Conservation (phyloP, 2,797 vertebrate species). For the Sebastes steindachneri region DNA sequence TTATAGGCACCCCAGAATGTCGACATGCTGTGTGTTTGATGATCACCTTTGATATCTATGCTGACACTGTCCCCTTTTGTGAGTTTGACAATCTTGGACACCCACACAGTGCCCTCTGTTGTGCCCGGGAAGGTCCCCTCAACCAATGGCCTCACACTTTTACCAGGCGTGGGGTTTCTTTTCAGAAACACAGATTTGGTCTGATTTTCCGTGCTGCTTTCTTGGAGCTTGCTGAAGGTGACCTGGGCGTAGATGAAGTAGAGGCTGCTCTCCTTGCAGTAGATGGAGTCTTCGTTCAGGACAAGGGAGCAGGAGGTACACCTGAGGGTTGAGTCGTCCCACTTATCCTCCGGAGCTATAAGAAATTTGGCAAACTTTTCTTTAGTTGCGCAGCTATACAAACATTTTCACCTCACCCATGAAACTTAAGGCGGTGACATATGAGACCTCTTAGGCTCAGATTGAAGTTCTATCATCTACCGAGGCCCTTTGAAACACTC, state of each 20-base stretch:
- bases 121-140: not conserved
- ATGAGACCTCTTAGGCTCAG: not conserved
- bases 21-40: rapidly evolving
- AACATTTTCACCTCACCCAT: not conserved
- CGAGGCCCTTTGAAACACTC: not conserved
- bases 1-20: conserved; percentile 73
- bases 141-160: rapidly evolving
- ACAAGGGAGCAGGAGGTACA: conserved; percentile 8
- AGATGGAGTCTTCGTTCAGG: conserved; percentile 27
- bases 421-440: not conserved
- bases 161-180: rapidly evolving
- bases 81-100: conserved; percentile 60
- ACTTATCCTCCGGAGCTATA: rapidly evolving
- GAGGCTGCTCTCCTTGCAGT: not conserved
- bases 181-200: conserved; percentile 32
- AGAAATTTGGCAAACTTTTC: not conserved
- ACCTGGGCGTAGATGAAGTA: conserved; percentile 74
- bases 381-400: not conserved
- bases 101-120: conserved; percentile 27
- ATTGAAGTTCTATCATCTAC: not conserved
- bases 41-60: conserved; percentile 15
- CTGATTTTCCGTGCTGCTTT: rapidly evolving
- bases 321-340: rapidly evolving
- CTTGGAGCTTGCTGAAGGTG: conserved; percentile 8
- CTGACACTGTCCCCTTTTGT: conserved; percentile 14